Conservation (phyloP, 92 coral and sea anemone genomes). For the Zoanthus sansibaricus region DNA sequence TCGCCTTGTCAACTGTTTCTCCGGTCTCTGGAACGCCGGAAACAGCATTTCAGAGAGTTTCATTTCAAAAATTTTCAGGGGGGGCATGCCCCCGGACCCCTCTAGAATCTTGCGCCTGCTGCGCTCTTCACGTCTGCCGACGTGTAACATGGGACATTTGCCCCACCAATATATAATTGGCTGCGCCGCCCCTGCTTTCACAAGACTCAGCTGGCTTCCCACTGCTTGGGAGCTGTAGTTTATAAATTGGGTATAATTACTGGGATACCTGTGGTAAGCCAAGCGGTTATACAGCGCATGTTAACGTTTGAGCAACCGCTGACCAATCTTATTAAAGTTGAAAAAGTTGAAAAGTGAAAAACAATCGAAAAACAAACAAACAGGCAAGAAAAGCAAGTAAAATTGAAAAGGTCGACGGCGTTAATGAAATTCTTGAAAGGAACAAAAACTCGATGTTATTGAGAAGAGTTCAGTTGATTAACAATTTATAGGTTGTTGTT, state of each 20-base stretch:
- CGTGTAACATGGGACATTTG: too few species aligned
- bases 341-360: background rate
- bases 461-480: background rate
- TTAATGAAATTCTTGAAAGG: background rate
- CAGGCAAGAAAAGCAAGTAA: background rate
- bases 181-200: too few species aligned
- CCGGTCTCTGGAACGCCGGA: too few species aligned
- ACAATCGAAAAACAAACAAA: background rate
- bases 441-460: background rate
- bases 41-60: too few species aligned
- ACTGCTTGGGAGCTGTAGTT: constrained; percentile 75
- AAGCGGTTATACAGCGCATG: constrained; percentile 56
- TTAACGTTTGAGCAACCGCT: constrained; percentile 51
- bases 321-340: background rate
- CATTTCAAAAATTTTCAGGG: too few species aligned
- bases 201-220: constrained; percentile 86
- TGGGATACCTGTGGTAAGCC: too few species aligned
- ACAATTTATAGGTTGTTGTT: background rate
- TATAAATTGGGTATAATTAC: too few species aligned
- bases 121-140: too few species aligned
- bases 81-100: too few species aligned
- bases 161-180: too few species aligned
- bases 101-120: too few species aligned
- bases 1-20: too few species aligned
- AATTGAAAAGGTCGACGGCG: background rate